phyloP scores from a whole-genome alignment of 2,797 vertebrate genomes.

The Macroramphosus scolopax region DNA sequence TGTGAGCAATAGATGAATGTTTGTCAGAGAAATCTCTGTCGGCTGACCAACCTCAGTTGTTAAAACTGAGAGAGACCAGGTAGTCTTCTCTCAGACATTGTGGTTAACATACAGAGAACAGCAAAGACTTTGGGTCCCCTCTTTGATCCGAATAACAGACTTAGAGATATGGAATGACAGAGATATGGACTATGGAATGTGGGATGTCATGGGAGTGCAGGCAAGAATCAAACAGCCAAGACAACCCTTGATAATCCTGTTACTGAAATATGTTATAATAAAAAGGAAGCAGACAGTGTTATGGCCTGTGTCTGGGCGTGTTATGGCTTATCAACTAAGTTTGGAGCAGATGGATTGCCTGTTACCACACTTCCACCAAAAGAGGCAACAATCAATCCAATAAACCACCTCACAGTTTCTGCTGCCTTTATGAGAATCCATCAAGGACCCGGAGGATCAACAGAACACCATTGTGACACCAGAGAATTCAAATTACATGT shows the following conservation, averaged over 20 bases:
- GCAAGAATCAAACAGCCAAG: conserved; percentile 11
- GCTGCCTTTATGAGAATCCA: background rate
- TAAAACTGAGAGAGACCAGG: conserved; percentile 29
- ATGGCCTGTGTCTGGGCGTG: conserved; percentile 18
- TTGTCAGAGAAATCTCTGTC: conserved; percentile 7
- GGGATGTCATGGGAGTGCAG: conserved; percentile 19
- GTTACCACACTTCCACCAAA: no score
- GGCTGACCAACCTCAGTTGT: conserved; percentile 14
- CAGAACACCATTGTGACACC: no score
- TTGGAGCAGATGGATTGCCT: no score
- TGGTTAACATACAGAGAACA: no score
- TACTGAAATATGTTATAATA: conserved; percentile 4
- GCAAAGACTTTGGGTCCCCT: no score
- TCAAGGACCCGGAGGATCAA: background rate
- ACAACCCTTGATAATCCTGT: background rate
- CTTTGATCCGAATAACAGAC: no score
- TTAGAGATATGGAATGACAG: no score
- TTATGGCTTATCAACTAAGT: no score
- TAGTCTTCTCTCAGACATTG: no score
- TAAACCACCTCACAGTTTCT: conserved; percentile 10
- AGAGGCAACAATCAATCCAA: no score
- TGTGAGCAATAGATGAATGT: background rate
- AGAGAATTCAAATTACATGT: no score
- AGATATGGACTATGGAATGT: conserved; percentile 8
- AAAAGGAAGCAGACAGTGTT: background rate